These are phyloP conservation scores for Ochropacha duplaris DNA, from an alignment of 2,888 invertebrate species.

Conservation along the genomic window DNA sequence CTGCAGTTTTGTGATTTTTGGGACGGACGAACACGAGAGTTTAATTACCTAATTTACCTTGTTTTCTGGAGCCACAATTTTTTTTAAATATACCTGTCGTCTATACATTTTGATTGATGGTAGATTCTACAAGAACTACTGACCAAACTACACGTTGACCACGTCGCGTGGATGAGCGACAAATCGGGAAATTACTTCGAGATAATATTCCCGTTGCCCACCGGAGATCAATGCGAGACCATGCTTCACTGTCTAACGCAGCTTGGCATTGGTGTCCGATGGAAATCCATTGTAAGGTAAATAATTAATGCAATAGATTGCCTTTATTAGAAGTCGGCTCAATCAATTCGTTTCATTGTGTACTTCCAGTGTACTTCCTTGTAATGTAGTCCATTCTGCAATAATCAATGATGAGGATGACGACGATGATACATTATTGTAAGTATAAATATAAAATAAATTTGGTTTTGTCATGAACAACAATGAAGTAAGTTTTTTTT, in stretches of 20 bases:
- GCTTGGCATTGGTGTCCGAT: conserved; percentile 86
- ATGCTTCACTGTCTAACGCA: conserved; percentile 88
- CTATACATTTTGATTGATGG: no score
- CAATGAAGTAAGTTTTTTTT: neutral
- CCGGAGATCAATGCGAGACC: conserved; percentile 88
- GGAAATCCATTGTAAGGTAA: conserved; percentile 88
- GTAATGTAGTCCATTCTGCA: conserved; percentile 82
- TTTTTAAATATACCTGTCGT: no score
- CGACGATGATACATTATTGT: conserved; percentile 63
- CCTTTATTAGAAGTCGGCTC: neutral
- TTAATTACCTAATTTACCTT: no score
- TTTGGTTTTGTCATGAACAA: neutral
- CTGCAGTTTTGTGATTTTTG: no score
- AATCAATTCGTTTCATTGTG: conserved; percentile 1
- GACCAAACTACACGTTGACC: conserved; percentile 85
- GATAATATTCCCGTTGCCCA: conserved; percentile 86
- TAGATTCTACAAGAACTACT: conserved; percentile 87
- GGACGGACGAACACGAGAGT: no score
- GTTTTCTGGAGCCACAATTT: no score
- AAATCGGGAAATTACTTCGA: conserved; percentile 87
- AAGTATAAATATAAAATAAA: conserved; percentile 37
- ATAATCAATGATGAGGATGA: conserved; percentile 43
- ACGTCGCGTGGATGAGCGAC: conserved; percentile 87
- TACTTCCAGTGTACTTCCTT: conserved; percentile 82
- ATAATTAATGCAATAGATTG: conserved; percentile 8